Evolutionary conservation across 2,888 invertebrate genomes (phyloP), one percentile per base, ranked within the genome.

Genomic region (Epirrita christyi): DNA sequence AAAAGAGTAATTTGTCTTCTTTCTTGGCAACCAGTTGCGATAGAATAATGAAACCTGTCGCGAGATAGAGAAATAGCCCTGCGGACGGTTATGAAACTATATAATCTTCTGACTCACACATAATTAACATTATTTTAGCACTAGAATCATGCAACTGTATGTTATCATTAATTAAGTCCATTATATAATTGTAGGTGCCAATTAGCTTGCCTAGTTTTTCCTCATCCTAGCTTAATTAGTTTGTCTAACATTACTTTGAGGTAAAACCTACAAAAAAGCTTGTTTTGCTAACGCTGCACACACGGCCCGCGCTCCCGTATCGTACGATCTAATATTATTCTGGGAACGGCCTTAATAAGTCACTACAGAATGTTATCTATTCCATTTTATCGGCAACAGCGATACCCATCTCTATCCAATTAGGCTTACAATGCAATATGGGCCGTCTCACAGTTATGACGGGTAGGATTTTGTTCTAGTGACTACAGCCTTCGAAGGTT

Each of bases 311-410:
- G 82, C 69, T 65, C 73, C 73, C 85, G 82, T 92, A 92, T 92
- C 92, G 81, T 74, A 64, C 85, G 81, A 92, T 92, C 92, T 92
- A 92, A 92, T 92, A 92, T 92, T 92, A 92, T 92, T 92, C 92
- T 92, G 92, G 92, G 92, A 92, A 92, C 92, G 90, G 86, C 92
- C 92, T 92, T 92, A 92, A 92, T 92, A 92, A 92, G 92, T 92
- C 92, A 92, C 86, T 90, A 92, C 90, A 92, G 92, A 92, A 92
- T 92, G 92, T 92, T 92, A 92, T 92, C 92, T 92, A 85, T 86
- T 85, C 86, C 92, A 92, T 92, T 92, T 92, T 92, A 92, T 92
- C 92, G 82, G 84, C 73, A 74, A 77, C 63, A 59, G 71, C 76
- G 92, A 92, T 92, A 88, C 85, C 69, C 74, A 92, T 92, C 92